Evolutionary conservation across 2,797 vertebrate species (phyloP).

Genomic region (Dicrostonyx torquatus): DNA sequence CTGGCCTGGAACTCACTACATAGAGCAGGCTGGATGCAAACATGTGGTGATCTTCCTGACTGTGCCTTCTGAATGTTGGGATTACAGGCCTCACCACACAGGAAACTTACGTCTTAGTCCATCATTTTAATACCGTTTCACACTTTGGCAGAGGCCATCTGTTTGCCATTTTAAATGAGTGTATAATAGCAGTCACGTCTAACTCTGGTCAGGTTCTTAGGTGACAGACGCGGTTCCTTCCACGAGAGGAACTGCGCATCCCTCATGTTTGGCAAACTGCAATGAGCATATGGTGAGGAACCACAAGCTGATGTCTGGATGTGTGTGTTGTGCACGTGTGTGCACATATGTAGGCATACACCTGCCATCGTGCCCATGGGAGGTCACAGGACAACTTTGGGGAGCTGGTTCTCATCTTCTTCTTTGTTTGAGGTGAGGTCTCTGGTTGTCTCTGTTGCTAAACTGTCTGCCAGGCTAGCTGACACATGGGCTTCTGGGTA

Average conservation of each 20-base stretch:
- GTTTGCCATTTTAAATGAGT: background rate
- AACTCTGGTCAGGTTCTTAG: background rate
- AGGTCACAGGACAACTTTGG: background rate
- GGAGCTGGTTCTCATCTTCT: background rate
- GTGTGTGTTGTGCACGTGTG: background rate
- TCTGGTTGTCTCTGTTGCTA: background rate
- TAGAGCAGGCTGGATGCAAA: background rate
- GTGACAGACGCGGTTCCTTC: background rate
- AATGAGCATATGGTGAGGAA: background rate
- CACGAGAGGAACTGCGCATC: background rate
- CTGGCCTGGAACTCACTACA: background rate
- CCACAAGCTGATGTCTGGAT: background rate
- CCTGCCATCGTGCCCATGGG: too few relatives aligned
- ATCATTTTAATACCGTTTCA: background rate
- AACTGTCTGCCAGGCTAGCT: background rate
- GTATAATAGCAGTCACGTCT: background rate
- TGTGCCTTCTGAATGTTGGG: background rate
- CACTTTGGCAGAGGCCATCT: background rate
- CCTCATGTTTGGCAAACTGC: background rate
- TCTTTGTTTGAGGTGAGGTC: background rate
- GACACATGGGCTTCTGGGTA: background rate
- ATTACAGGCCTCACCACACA: background rate
- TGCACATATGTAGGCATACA: too few relatives aligned
- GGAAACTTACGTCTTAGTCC: background rate
- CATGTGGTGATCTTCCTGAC: background rate